These are phyloP conservation scores for Leptestheria dahalacensis DNA, from an alignment of 1,140 invertebrate genomes.

Conservation along the genomic window DNA sequence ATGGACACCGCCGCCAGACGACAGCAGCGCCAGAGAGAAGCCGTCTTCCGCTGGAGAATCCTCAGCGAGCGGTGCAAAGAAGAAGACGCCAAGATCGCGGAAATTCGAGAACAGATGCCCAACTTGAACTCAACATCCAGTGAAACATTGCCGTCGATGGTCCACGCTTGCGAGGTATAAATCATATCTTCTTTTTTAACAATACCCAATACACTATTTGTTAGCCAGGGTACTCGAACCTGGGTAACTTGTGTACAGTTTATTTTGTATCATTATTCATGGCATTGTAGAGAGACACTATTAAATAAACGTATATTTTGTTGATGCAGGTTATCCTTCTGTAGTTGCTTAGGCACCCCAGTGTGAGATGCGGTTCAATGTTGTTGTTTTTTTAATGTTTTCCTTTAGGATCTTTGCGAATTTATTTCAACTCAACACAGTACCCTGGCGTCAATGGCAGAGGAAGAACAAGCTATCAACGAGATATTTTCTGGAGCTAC, in stretches of 20 bases:
- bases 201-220: too few species aligned
- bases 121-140: not conserved
- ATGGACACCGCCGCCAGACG: slow-evolving; percentile 59
- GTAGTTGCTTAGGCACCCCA: too few species aligned
- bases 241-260: too few species aligned
- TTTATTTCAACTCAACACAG: not conserved
- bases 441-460: not conserved
- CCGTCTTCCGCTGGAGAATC: slow-evolving; percentile 58
- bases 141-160: not conserved
- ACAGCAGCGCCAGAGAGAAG: slow-evolving; percentile 62
- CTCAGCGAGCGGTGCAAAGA: slow-evolving; percentile 58
- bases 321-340: too few species aligned
- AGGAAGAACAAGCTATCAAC: not conserved
- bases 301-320: too few species aligned
- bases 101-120: not conserved
- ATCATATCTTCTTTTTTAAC: not conserved
- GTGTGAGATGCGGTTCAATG: too few species aligned
- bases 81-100: slow-evolving; percentile 53
- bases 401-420: not conserved
- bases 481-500: not conserved
- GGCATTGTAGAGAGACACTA: too few species aligned
- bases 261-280: too few species aligned
- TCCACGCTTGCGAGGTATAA: not conserved
- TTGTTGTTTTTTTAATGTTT: not conserved
- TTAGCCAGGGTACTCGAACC: too few species aligned